These are phyloP conservation scores for Cerastoderma edule DNA, from an alignment of 2,888 invertebrate genomes.

Conservation along the genomic window DNA sequence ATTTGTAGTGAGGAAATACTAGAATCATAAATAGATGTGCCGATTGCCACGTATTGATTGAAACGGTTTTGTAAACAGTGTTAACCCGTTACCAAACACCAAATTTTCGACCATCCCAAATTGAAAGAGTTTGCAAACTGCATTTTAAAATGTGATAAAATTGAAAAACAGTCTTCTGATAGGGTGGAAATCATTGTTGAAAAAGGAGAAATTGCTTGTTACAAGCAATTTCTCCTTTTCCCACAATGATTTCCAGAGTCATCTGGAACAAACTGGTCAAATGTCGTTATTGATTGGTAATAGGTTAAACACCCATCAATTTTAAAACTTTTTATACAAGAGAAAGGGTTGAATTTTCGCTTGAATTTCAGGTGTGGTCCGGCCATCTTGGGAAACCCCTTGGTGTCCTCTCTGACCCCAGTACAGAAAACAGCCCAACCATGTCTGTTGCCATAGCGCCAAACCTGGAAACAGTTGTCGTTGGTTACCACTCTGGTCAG, in stretches of 20 bases:
- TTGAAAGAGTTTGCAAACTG: no score
- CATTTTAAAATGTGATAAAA: no score
- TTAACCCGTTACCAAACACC: no score
- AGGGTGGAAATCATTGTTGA: no score
- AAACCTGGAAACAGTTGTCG: constrained; percentile 72
- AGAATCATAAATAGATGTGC: no score
- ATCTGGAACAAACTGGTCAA: neutral
- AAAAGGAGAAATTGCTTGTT: no score
- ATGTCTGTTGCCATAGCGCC: constrained; percentile 71
- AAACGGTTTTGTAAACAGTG: no score
- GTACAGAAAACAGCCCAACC: constrained; percentile 69
- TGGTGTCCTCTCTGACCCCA: constrained; percentile 58
- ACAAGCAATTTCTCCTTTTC: constrained; percentile 10
- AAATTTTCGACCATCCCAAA: no score
- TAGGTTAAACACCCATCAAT: neutral
- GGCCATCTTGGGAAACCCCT: constrained; percentile 79
- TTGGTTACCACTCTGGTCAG: constrained; percentile 80
- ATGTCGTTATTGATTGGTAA: no score
- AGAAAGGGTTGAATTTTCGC: neutral
- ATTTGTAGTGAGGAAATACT: no score
- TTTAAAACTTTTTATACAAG: neutral
- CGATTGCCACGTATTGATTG: no score
- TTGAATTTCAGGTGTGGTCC: constrained; percentile 79
- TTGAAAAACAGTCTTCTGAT: no score
- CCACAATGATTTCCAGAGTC: constrained; percentile 2